Percentiles rank a stretch among this genome's conserved stretches.
phyloP scores from a whole-genome alignment of 2,113 vertebrate genomes.

The Pogona vitticeps region DNA sequence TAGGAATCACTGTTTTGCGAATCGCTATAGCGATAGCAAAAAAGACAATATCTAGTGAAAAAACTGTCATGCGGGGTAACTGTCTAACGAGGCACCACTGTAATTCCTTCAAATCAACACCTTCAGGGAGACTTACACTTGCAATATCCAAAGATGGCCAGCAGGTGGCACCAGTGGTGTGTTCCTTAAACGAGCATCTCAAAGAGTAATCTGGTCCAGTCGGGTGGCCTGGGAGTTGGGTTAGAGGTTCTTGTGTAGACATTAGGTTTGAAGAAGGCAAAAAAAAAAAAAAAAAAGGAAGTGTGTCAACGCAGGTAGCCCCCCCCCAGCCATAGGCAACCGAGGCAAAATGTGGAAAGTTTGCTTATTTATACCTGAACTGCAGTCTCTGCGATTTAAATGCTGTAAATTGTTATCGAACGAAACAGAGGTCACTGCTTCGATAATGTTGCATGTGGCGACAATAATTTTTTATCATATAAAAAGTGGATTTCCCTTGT shows the following conservation, averaged over 20 bases:
- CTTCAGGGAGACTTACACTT: not conserved
- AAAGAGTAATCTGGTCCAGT: not conserved
- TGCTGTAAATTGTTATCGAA: not conserved
- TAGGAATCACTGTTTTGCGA: too few relatives aligned
- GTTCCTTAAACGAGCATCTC: not conserved
- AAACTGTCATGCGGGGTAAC: too few relatives aligned
- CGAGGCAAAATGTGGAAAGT: not conserved
- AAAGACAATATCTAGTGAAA: too few relatives aligned
- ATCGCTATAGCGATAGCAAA: too few relatives aligned
- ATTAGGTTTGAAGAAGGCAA: not conserved
- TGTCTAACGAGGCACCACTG: too few relatives aligned
- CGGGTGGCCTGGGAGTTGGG: not conserved
- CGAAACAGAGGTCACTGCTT: not conserved
- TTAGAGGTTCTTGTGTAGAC: not conserved
- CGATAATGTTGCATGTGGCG: not conserved
- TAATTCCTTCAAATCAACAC: too few relatives aligned
- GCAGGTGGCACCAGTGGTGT: constrained; percentile 30
- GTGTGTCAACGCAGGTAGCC: too few relatives aligned
- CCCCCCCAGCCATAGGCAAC: not conserved
- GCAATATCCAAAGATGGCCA: not conserved
- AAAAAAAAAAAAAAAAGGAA: too few relatives aligned
- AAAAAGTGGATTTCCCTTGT: not conserved
- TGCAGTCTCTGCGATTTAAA: not conserved
- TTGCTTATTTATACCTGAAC: not conserved
- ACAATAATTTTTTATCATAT: too few relatives aligned